A percentile compares a stretch with the other conserved stretches of the same genome.
Evolutionary conservation across 2,888 invertebrate species (phyloP).

Genomic region (Stenchaetothrips biformis): DNA sequence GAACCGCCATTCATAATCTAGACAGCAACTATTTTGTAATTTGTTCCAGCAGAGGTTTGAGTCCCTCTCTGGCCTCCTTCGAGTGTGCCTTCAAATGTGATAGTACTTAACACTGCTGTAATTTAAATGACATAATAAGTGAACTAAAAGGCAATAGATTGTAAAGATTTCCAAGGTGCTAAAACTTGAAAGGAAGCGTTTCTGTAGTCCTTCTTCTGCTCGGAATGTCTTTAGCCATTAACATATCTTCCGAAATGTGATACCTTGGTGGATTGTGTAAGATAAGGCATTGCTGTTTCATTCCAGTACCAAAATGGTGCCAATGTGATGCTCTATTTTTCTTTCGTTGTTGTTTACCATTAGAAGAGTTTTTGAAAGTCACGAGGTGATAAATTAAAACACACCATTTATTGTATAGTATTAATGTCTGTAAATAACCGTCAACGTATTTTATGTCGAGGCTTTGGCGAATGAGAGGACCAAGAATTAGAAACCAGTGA

Average conservation of each 20-base stretch:
- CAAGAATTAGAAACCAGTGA: not conserved
- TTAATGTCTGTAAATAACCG: not conserved
- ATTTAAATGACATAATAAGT: too few relatives aligned
- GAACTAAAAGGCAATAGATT: too few relatives aligned
- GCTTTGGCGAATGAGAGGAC: too few relatives aligned
- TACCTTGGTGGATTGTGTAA: not conserved
- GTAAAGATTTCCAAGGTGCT: too few relatives aligned
- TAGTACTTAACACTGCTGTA: constrained; percentile 6
- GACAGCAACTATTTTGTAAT: too few relatives aligned
- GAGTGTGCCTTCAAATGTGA: not conserved
- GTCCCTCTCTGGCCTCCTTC: too few relatives aligned
- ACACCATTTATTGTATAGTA: not conserved
- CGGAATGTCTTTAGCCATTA: not conserved
- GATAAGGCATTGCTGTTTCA: not conserved
- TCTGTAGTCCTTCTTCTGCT: too few relatives aligned
- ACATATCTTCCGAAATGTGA: constrained; percentile 16
- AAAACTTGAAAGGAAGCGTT: too few relatives aligned
- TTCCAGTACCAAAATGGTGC: not conserved
- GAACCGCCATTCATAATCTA: too few relatives aligned
- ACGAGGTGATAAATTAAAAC: not conserved
- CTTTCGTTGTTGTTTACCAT: not conserved
- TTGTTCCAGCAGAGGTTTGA: too few relatives aligned
- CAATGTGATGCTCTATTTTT: not conserved
- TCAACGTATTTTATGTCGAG: not conserved
- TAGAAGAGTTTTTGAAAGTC: not conserved